A percentile compares a stretch with the other conserved stretches of the same genome.
Conservation (phyloP, 2,888 invertebrate species). For the Dasysyrphus albostriatus region DNA sequence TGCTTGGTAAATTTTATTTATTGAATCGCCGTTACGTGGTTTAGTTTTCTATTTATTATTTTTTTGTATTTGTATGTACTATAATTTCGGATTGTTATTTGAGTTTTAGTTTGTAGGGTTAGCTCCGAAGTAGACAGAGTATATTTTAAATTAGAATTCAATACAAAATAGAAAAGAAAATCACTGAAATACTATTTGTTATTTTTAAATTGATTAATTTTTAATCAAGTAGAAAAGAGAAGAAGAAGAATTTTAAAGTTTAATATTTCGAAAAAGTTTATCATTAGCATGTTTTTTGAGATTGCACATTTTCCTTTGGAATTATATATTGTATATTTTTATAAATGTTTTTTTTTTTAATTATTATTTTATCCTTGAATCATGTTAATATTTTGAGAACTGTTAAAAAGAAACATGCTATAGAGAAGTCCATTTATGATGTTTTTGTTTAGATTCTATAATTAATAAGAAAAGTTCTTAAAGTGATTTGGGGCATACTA, state of each 20-base stretch:
- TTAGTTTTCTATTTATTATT: constrained; percentile 18
- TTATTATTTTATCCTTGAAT: constrained; percentile 5
- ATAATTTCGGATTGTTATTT: not conserved
- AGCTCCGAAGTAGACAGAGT: not conserved
- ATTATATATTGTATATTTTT: constrained; percentile 2
- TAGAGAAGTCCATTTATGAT: not conserved
- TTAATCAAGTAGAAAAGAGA: constrained; percentile 63
- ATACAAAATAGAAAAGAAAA: not conserved
- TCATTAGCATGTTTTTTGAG: constrained; percentile 59
- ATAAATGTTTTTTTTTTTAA: not conserved
- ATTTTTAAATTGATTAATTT: not conserved
- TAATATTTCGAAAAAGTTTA: constrained; percentile 27
- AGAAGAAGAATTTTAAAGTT: constrained; percentile 61
- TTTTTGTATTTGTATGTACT: constrained; percentile 1
- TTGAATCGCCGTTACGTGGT: not conserved
- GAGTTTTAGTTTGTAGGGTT: constrained; percentile 2
- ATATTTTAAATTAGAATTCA: not conserved
- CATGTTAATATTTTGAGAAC: not conserved
- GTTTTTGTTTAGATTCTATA: too few species aligned
- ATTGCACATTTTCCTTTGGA: constrained; percentile 43
- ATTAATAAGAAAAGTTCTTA: too few species aligned
- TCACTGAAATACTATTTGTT: not conserved
- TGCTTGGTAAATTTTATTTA: constrained; percentile 58
- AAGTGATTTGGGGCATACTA: too few species aligned
- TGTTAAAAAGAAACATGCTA: not conserved